Evolutionary conservation across 2,797 vertebrate species (phyloP), one percentile per base, ranked within the genome.

Genomic region (Podarcis siculus): DNA sequence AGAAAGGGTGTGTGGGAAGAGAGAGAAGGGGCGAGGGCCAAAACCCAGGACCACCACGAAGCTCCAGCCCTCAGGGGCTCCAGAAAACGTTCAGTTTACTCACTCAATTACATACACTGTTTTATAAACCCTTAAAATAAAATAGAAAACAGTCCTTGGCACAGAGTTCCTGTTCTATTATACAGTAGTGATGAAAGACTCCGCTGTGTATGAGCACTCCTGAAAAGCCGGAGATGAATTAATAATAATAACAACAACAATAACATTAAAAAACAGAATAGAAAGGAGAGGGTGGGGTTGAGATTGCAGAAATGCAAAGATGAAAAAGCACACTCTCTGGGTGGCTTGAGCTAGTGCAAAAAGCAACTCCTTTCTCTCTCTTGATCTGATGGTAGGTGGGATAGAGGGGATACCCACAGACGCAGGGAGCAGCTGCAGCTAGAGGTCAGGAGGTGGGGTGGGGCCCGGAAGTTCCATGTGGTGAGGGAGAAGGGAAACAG

Each of bases 81-180:
- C 92, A 93, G 93, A 95, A 96, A 94, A 95, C 86, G 86, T 92
- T 95, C 92, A 95, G 93, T 95, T 96, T 95, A 94, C 91, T 95
- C 94, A 95, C 94, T 96, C 95, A 95, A 94, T 95, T 95, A 96
- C 88, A 94, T 94, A 95, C 92, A 91, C 93, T 91, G 94, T 94
- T 95, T 96, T 95, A 95, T 94, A 96, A 95, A 93, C 89, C 94
- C 94, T 94, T 95, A 94, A 94, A 96, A 96, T 94, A 92, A 95
- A 96, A 95, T 96, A 96, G 94, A 95, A 95, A 96, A 95, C 95
- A 95, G 93, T 93, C 92, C 92, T 93, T 96, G 94, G 94, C 92
- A 95, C 94, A 89, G 95, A 97, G 94, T 95, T 93, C 94, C 91
- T 96, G 94, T 95, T 94, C 93, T 94, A 94, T 95, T 95, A 95